Evolutionary conservation across 2,113 vertebrate genomes (phyloP), one percentile per base, ranked within the genome.

Genomic region (Bambusicola thoracicus): DNA sequence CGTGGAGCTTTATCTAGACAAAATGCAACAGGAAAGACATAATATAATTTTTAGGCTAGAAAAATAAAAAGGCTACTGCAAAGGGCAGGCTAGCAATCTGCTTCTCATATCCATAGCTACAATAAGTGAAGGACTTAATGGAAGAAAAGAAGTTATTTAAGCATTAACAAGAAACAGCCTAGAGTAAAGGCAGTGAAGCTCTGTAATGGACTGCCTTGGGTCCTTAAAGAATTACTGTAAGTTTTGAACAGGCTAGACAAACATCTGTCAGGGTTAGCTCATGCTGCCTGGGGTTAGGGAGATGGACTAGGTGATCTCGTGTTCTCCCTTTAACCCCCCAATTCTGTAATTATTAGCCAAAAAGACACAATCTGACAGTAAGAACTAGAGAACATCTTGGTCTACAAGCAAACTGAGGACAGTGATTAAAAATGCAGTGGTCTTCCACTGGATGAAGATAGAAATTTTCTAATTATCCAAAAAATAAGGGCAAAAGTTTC

Each of bases 211-310:
- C 59, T 95, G 90, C 96, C 85, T 81, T 46, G 76, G 77, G 93
- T 41, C 72, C 65, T 91, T 90, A 90, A 95, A 94, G 85, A 85
- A 25, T 91, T 89, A 81, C 67, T 91, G 49, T 74, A 83, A 87
- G 46, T 93, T 83, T 90, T 94, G 92, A 96, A 94, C 82, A 96
- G 80, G 72, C 91, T 91, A 94, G 85, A 82, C 53, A 90, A 95
- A 95, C 85, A 93, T 93, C 92, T 96, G 92, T 83, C 85, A 90
- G 51, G 68, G 94, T 96, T 95, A 96, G 68, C 82, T 96, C 90
- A 95, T 96, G 59, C 41, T 95, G 87, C 90, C 85, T 93, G 83
- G 68, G 68, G 85, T 72, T 68, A 93, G 72, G 41, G 49, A 90
- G 92, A 94, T 88, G 87, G 95, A 95, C 90, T 90, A 83, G 55